These are phyloP conservation scores for Clarias pachynema DNA, from an alignment of 2,797 vertebrate species.

Conservation along the genomic window DNA sequence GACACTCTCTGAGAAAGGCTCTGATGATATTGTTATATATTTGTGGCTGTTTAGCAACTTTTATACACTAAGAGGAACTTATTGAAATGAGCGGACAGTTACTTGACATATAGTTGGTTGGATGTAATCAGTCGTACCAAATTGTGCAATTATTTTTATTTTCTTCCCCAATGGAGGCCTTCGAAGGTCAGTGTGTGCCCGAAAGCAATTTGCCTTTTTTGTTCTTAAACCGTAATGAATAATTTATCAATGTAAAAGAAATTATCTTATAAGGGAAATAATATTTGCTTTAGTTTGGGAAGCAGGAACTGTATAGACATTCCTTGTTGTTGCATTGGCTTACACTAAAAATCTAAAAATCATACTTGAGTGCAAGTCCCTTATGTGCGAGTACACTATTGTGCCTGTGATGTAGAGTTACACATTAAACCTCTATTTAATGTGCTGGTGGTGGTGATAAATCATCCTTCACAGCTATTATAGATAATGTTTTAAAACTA, in stretches of 20 bases:
- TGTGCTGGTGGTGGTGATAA: background rate
- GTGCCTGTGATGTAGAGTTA: background rate
- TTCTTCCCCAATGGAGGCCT: background rate
- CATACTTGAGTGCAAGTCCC: background rate
- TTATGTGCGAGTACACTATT: background rate
- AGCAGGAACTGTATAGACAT: background rate
- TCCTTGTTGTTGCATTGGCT: background rate
- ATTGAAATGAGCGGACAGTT: background rate
- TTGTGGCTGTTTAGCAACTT: background rate
- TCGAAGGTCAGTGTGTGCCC: background rate
- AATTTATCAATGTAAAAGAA: background rate
- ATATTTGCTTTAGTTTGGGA: slow-evolving; percentile 1
- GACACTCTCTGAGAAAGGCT: slow-evolving; percentile 26
- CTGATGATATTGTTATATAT: slow-evolving; percentile 7
- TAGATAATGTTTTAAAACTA: background rate
- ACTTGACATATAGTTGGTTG: background rate
- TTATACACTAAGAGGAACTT: slow-evolving; percentile 21
- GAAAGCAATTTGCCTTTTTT: slow-evolving; percentile 14
- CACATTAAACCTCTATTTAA: background rate
- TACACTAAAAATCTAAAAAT: slow-evolving; percentile 1
- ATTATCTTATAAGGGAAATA: slow-evolving; percentile 43
- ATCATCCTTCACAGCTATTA: background rate
- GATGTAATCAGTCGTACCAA: background rate
- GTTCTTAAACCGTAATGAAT: slow-evolving; percentile 8
- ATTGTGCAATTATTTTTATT: slow-evolving; percentile 22